Base-by-base conservation (phyloP, 2,888 invertebrate species). In the Cerastoderma edule region DNA sequence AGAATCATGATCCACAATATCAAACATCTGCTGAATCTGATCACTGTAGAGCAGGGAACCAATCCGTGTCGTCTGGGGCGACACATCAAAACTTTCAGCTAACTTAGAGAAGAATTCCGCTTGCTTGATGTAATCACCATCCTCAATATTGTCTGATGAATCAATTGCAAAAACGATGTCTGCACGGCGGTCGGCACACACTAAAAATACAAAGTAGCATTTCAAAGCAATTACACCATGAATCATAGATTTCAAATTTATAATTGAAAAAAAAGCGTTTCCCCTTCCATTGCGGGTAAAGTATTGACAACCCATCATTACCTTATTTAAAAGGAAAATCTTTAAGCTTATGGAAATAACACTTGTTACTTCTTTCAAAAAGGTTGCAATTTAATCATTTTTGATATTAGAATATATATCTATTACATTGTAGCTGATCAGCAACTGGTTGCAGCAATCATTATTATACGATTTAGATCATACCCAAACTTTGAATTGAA, bases 161-260 rank as follows among this genome's bases (percentile, higher is more conserved):
- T 89, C 89, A 28, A 89, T 80, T 13, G 88, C 88, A 46, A 89
- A 87, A 22, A 89, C 83, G 3, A 89, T 75, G 66, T 89, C 89
- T 22, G 83, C 75, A 22, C 74, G 68, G 56, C 82, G 85, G 46
- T 80, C 83, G 2, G 78, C 60, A 66, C 89, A 89, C 1, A 85
- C 89, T 89, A 82, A 13, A 66, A 74, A 56, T n/a, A 46, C 8
- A 54, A 32, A 5, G 56, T 6, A 16, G 50, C 39, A 39, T 39
- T 35, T 3, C 2, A 8, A 39, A 39, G 8, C 39, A 39, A 39
- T 39, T 39, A 10, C 53, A 10, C 39, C 39, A 39, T 10, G 8
- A n/a, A n/a, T n/a, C n/a, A n/a, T n/a, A n/a, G n/a, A n/a, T n/a
- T n/a, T n/a, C n/a, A n/a, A n/a, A n/a, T n/a, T n/a, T n/a, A n/a